Conservation (phyloP, 1,140 invertebrate species). For the Spodoptera litura region DNA sequence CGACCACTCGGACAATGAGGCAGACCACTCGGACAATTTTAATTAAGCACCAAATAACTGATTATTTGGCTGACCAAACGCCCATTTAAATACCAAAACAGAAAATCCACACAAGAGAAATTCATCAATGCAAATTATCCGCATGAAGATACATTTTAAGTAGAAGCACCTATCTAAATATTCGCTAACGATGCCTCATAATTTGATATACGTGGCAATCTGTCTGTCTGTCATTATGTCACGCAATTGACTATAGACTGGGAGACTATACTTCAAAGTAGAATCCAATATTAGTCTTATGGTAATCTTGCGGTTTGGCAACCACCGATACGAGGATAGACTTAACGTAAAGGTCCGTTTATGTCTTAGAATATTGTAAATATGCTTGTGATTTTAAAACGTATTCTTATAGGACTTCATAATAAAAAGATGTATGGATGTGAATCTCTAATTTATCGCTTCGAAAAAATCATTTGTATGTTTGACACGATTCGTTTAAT, state of each 20-base stretch:
- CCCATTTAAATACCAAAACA: no score
- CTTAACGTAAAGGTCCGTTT: not conserved
- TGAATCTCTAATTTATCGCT: no score
- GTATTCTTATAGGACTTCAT: no score
- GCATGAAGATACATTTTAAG: not conserved
- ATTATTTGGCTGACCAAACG: no score
- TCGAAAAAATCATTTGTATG: no score
- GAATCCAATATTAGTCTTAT: slow-evolving; percentile 15
- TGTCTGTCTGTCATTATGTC: slow-evolving; percentile 11
- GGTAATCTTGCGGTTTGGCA: slow-evolving; percentile 24
- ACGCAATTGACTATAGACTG: slow-evolving; percentile 2
- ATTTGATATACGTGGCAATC: not conserved
- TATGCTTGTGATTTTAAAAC: no score
- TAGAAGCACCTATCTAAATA: not conserved
- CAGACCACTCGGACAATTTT: no score
- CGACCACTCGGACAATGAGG: no score
- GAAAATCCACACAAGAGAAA: slow-evolving; percentile 14
- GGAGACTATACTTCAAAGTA: slow-evolving; percentile 3
- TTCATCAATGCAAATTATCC: slow-evolving; percentile 8
- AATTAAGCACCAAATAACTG: no score
- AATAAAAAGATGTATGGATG: no score
- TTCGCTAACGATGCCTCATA: slow-evolving; percentile 8
- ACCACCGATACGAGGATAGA: not conserved
- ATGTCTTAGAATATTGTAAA: no score
- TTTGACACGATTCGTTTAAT: no score